phyloP scores from a whole-genome alignment of 2,888 invertebrate species.

The Hypomecis punctinalis region DNA sequence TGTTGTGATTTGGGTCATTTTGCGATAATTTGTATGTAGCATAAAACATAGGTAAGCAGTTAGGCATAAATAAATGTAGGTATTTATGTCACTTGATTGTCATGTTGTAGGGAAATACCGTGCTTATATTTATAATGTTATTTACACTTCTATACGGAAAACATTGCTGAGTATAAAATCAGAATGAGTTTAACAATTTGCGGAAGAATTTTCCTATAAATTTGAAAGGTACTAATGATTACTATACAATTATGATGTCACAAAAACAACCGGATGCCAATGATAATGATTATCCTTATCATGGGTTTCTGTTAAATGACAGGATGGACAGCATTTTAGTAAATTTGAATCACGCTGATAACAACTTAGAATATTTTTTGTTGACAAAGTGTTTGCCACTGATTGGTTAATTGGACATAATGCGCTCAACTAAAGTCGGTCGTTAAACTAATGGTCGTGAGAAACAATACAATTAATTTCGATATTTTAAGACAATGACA shows the following conservation, averaged over 20 bases:
- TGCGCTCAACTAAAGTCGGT: not conserved
- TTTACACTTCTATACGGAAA: not conserved
- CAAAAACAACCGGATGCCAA: conserved; percentile 26
- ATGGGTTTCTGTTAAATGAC: conserved; percentile 12
- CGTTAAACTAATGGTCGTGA: conserved; percentile 2
- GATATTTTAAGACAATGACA: not conserved
- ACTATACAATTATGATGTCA: conserved; percentile 12
- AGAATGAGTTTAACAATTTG: not conserved
- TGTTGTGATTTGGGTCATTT: too few relatives aligned
- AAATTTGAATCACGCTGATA: conserved; percentile 21
- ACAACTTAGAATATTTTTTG: conserved; percentile 9
- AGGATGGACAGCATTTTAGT: conserved; percentile 13
- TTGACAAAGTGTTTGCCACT: not conserved
- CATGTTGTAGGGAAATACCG: not conserved
- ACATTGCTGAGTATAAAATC: not conserved
- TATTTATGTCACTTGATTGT: not conserved
- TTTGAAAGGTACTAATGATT: too few relatives aligned
- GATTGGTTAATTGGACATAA: conserved; percentile 16
- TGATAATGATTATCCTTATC: conserved; percentile 25
- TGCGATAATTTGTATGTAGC: too few relatives aligned
- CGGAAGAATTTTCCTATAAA: too few relatives aligned
- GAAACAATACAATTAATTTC: not conserved
- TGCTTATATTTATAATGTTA: not conserved
- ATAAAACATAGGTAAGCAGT: too few relatives aligned
- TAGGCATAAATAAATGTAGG: too few relatives aligned